Evolutionary conservation across 2,113 vertebrate species (phyloP).

Genomic region (Propithecus coquereli): DNA sequence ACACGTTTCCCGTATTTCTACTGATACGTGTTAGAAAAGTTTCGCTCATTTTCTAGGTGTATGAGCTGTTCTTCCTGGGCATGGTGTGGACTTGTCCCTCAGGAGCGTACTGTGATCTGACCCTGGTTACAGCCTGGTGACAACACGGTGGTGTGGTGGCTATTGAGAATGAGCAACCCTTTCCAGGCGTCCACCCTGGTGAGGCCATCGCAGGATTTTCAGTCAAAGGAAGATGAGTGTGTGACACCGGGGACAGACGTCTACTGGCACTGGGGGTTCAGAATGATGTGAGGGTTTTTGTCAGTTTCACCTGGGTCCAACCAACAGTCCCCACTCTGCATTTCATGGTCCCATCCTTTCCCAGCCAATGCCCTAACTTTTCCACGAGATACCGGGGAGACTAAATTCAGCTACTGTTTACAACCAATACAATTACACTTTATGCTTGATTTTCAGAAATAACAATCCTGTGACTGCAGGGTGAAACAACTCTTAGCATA

Average conservation of each 20-base stretch:
- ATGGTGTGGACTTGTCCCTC: accelerated
- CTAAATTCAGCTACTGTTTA: not conserved
- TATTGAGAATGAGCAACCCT: not conserved
- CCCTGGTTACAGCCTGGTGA: not conserved
- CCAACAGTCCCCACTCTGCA: accelerated
- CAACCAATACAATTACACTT: not conserved
- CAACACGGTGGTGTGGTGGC: not conserved
- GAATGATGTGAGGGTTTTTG: too few relatives aligned
- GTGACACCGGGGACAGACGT: accelerated
- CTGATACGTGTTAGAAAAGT: accelerated
- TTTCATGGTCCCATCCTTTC: not conserved
- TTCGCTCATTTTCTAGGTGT: not conserved
- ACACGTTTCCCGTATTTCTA: not conserved
- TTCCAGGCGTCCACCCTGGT: not conserved
- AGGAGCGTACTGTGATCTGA: not conserved
- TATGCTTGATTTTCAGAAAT: not conserved
- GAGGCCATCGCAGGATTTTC: not conserved
- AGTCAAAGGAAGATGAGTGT: not conserved
- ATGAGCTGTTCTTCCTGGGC: not conserved
- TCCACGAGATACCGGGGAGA: not conserved
- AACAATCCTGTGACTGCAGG: not conserved
- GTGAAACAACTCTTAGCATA: not conserved
- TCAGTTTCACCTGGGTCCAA: not conserved
- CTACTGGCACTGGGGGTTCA: not conserved
- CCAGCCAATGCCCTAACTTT: not conserved